Evolutionary conservation across 2,888 invertebrate genomes (phyloP).

Genomic region (Hypercompe scribonia): DNA sequence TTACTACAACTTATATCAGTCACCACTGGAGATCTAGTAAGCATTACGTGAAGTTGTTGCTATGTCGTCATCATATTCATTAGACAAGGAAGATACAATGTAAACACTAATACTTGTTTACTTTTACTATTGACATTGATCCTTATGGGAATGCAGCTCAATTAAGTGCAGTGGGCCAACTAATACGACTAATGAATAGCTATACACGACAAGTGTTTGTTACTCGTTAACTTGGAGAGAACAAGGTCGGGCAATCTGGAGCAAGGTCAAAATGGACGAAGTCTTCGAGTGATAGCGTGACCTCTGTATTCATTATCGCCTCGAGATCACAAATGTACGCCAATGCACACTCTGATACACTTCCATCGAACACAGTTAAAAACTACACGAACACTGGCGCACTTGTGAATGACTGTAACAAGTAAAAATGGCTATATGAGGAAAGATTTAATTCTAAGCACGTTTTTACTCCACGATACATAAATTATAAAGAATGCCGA

Average conservation of each 20-base stretch:
- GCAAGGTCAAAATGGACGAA: constrained; percentile 79
- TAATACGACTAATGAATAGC: constrained; percentile 69
- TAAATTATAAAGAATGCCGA: constrained; percentile 5
- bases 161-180: constrained; percentile 73
- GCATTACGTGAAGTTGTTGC: neutral
- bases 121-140: constrained; percentile 58
- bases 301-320: constrained; percentile 77
- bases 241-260: constrained; percentile 79
- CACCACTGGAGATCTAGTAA: neutral
- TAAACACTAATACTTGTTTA: constrained; percentile 33
- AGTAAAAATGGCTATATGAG: constrained; percentile 22
- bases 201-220: constrained; percentile 69
- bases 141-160: constrained; percentile 68
- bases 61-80: neutral
- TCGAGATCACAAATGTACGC: constrained; percentile 61
- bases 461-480: constrained; percentile 17
- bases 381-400: constrained; percentile 15
- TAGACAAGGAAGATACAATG: constrained; percentile 20
- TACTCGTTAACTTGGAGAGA: constrained; percentile 70
- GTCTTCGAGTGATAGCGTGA: constrained; percentile 82
- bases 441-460: constrained; percentile 30
- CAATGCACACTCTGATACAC: constrained; percentile 43
- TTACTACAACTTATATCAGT: neutral
- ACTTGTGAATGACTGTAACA: constrained; percentile 31
- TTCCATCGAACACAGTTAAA: constrained; percentile 30